A percentile compares a stretch with the other conserved stretches of the same genome.
Conservation (phyloP, 1,140 invertebrate species). For the Solenopsis fugax region DNA sequence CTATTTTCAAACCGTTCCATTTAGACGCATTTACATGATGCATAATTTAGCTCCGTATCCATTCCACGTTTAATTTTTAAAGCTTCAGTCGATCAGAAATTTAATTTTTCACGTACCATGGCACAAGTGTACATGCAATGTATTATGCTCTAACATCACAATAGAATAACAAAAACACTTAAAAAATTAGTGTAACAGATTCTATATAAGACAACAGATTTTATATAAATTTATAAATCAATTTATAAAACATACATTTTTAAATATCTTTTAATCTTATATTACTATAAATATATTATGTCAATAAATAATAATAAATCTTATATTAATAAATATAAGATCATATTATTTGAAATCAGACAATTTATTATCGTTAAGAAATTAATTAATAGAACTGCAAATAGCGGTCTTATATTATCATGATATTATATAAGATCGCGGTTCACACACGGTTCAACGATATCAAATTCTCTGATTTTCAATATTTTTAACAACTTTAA, state of each 20-base stretch:
- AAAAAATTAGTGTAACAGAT: not conserved
- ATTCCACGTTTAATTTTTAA: constrained; percentile 37
- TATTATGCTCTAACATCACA: not conserved
- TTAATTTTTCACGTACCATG: not conserved
- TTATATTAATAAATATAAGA: too few relatives aligned
- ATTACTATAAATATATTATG: too few relatives aligned
- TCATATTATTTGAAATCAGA: too few relatives aligned
- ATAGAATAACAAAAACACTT: not conserved
- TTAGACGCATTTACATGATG: constrained; percentile 40
- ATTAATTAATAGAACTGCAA: too few relatives aligned
- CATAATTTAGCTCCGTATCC: constrained; percentile 35
- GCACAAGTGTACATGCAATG: not conserved
- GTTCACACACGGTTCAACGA: not conserved
- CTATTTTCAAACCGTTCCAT: constrained; percentile 43
- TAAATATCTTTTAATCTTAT: too few relatives aligned
- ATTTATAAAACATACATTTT: too few relatives aligned
- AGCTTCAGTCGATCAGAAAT: constrained; percentile 1
- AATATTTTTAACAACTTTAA: not conserved
- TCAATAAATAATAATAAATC: too few relatives aligned
- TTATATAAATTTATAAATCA: too few relatives aligned
- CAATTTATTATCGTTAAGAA: too few relatives aligned
- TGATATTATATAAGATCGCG: not conserved
- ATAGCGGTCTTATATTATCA: too few relatives aligned
- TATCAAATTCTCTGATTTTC: not conserved
- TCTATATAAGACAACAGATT: too few relatives aligned